Evolutionary conservation across 1,140 invertebrate genomes (phyloP).

Genomic region (Helicoverpa zea): DNA sequence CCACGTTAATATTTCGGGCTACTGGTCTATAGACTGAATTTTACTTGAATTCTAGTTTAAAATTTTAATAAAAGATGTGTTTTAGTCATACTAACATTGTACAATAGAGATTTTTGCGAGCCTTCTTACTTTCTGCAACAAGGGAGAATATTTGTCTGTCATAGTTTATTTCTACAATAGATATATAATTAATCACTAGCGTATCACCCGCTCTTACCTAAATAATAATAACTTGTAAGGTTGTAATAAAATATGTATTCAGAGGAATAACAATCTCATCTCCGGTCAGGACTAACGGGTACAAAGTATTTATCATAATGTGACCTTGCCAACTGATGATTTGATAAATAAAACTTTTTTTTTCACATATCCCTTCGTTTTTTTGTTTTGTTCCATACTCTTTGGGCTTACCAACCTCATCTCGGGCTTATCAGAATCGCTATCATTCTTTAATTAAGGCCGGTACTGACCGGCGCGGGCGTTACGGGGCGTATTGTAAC

Average conservation of each 20-base stretch:
- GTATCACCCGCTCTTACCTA: background rate
- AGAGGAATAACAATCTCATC: constrained; percentile 41
- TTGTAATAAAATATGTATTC: constrained; percentile 25
- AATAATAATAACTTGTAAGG: constrained; percentile 3
- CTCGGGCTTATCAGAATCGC: no score
- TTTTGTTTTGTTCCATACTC: background rate
- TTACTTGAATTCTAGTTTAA: constrained; percentile 25
- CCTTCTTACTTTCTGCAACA: background rate
- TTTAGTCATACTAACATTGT: background rate
- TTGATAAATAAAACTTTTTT: constrained; percentile 39
- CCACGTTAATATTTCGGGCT: constrained; percentile 10
- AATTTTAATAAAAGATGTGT: constrained; percentile 6
- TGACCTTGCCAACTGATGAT: constrained; percentile 37
- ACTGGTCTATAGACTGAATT: constrained; percentile 42
- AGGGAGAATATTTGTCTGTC: background rate
- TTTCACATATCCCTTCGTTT: constrained; percentile 9
- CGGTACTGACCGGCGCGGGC: constrained; percentile 52
- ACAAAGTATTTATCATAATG: constrained; percentile 39
- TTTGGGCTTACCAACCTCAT: no score
- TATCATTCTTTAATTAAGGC: constrained; percentile 22
- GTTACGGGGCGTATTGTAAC: constrained; percentile 56
- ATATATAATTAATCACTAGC: background rate
- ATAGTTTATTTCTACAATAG: background rate
- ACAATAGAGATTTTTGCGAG: no score
- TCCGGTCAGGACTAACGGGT: constrained; percentile 33